phyloP scores from a whole-genome alignment of 2,888 invertebrate species.

The Pharmacophagus antenor region DNA sequence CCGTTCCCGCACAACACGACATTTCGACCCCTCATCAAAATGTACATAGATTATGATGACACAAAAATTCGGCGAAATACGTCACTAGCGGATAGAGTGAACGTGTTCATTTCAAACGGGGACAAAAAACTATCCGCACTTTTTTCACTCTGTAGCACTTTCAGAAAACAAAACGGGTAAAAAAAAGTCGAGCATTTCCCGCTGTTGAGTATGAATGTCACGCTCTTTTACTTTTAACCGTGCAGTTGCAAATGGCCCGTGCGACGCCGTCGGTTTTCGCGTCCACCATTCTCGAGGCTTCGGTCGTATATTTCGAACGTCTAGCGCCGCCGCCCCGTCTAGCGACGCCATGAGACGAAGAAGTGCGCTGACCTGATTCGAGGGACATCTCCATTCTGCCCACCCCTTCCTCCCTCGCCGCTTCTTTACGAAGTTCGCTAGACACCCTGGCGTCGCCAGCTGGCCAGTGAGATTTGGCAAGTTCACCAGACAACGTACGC shows the following conservation, averaged over 20 bases:
- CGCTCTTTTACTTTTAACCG: conserved; percentile 28
- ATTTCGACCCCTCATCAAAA: conserved; percentile 26
- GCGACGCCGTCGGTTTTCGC: conserved; percentile 21
- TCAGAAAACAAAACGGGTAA: conserved; percentile 24
- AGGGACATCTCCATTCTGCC: conserved; percentile 34
- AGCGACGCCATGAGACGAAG: conserved; percentile 43
- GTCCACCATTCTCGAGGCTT: conserved; percentile 23
- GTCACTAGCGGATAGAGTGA: conserved; percentile 24
- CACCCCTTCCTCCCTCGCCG: conserved; percentile 22
- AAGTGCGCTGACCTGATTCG: conserved; percentile 62
- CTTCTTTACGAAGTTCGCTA: conserved; percentile 38
- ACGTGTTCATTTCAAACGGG: conserved; percentile 25
- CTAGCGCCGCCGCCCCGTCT: conserved; percentile 59
- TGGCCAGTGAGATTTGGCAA: conserved; percentile 34
- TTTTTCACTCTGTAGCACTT: conserved; percentile 22
- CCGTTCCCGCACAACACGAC: conserved; percentile 6
- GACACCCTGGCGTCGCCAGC: conserved; percentile 52
- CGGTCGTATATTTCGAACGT: conserved; percentile 11
- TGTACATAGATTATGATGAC: conserved; percentile 30
- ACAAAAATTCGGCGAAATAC: conserved; percentile 25
- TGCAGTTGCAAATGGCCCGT: conserved; percentile 25
- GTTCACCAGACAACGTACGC: conserved; percentile 37
- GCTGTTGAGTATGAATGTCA: conserved; percentile 26
- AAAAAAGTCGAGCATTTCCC: conserved; percentile 27
- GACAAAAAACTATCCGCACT: conserved; percentile 18